Conservation (phyloP, 2,113 vertebrate genomes). For the Forbesichthys agassizii region DNA sequence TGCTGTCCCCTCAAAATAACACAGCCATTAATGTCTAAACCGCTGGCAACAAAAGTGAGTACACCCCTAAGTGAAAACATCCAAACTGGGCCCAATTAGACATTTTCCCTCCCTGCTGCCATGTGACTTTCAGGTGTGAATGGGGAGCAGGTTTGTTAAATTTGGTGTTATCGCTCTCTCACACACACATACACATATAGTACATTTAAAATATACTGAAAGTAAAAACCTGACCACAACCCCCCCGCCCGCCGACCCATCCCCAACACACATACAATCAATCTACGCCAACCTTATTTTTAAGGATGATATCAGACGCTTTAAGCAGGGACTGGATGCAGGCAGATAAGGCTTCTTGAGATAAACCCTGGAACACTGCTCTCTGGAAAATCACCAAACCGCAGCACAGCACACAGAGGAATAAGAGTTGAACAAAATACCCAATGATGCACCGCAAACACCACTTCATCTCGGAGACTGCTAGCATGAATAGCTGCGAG, state of each 20-base stretch:
- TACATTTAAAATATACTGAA: too few species aligned
- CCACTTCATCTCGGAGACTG: neutral
- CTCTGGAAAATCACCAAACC: slow-evolving; percentile 78
- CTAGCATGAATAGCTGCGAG: neutral
- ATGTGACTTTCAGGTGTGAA: too few species aligned
- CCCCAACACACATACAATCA: neutral
- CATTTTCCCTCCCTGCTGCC: too few species aligned
- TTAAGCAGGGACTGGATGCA: slow-evolving; percentile 94
- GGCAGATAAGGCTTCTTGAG: slow-evolving; percentile 95
- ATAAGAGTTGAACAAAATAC: slow-evolving; percentile 13
- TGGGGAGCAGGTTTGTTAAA: too few species aligned
- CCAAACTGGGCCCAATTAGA: too few species aligned
- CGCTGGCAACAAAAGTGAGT: too few species aligned
- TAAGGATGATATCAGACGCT: slow-evolving; percentile 91
- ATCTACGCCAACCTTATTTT: slow-evolving; percentile 89
- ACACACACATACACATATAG: too few species aligned
- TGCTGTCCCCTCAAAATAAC: too few species aligned
- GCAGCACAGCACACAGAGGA: slow-evolving; percentile 21
- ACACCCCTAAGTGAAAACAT: too few species aligned
- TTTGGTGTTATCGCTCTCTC: too few species aligned
- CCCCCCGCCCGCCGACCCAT: neutral
- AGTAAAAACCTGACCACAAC: neutral
- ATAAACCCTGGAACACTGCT: slow-evolving; percentile 97
- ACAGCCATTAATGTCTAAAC: too few species aligned
- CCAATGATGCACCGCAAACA: neutral